Evolutionary conservation across 2,113 vertebrate species (phyloP), one percentile per base, ranked within the genome.

Genomic region (Gymnogyps californianus): DNA sequence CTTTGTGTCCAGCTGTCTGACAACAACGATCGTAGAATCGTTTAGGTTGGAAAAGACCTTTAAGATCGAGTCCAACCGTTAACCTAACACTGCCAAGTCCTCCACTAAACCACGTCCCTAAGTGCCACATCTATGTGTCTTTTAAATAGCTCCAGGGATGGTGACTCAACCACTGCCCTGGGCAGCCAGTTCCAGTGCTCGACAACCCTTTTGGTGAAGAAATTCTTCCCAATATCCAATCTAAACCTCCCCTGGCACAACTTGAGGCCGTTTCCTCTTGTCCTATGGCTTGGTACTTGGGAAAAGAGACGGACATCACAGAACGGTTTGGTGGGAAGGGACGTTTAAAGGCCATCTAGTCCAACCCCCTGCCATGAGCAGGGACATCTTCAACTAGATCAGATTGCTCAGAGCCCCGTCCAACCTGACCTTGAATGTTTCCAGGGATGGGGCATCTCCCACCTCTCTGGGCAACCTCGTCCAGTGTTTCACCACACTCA

Each of bases 41-140:
- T 29, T 32, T 10, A 4, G 28, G 22, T 38, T 77, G 58, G 64
- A 78, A 26, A 15, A 42, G 38, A 21, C 6, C 10, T 20, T 19
- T 2, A 20, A 18, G 46, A 7, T 51, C 0, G 2, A 24, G 31
- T 31, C 26, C 22, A 36, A 6, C 34, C 1, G 0, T 36, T 24
- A 12, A 8, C 7, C 11, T 3, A 10, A 3, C 12, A 1, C 6
- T n/a, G n/a, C 7, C n/a, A n/a, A 24, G 16, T 4, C 49, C 20
- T 20, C 32, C 16, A 13, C 44, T 19, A 6, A 42, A 0, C 24
- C 0, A 38, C 19, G 38, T 80, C n/a, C 40, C 28, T 24, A 1
- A 1, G 28, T 8, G 16, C 40, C 28, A 40, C 5, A 4, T 67
- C 16, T 13, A 1, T 0, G 0, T 0, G 0, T 16, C 5, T 54